These are phyloP conservation scores for Brachyptera risi DNA, from an alignment of 2,888 invertebrate species.

Conservation along the genomic window DNA sequence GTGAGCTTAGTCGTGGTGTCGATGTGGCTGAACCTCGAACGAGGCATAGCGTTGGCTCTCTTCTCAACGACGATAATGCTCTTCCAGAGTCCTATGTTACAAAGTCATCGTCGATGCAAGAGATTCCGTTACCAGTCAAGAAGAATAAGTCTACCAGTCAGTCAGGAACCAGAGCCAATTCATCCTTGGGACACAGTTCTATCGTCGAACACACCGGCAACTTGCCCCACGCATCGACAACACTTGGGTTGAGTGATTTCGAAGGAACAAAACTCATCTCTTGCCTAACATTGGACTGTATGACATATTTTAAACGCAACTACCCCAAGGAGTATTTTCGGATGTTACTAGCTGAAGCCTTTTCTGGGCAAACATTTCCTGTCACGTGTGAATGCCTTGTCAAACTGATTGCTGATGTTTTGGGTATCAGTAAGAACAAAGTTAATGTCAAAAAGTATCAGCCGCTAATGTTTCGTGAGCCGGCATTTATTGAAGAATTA, in stretches of 20 bases:
- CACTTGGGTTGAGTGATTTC: no score
- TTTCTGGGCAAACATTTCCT: slow-evolving; percentile 19
- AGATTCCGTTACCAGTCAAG: background rate
- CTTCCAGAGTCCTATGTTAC: background rate
- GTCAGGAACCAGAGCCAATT: background rate
- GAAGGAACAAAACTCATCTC: background rate
- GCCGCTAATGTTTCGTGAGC: slow-evolving; percentile 25
- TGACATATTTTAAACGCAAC: slow-evolving; percentile 23
- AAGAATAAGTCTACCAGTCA: no score
- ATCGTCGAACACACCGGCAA: background rate
- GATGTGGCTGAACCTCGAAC: background rate
- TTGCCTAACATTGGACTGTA: slow-evolving; percentile 25
- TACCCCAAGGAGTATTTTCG: slow-evolving; percentile 23
- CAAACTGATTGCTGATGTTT: slow-evolving; percentile 12
- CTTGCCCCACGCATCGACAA: no score
- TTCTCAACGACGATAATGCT: background rate
- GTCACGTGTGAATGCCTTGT: slow-evolving; percentile 23
- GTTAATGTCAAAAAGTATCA: slow-evolving; percentile 22
- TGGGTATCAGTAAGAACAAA: slow-evolving; percentile 21
- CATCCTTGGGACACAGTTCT: background rate
- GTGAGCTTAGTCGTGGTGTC: slow-evolving; percentile 19
- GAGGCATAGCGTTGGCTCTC: slow-evolving; percentile 1
- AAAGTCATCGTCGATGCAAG: background rate
- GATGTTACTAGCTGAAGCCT: slow-evolving; percentile 24
- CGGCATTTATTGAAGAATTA: slow-evolving; percentile 28